Percentiles rank a stretch among this genome's conserved stretches.
These are phyloP conservation scores for Falcaria lacertinaria DNA, from an alignment of 2,888 invertebrate genomes.

Conservation along the genomic window DNA sequence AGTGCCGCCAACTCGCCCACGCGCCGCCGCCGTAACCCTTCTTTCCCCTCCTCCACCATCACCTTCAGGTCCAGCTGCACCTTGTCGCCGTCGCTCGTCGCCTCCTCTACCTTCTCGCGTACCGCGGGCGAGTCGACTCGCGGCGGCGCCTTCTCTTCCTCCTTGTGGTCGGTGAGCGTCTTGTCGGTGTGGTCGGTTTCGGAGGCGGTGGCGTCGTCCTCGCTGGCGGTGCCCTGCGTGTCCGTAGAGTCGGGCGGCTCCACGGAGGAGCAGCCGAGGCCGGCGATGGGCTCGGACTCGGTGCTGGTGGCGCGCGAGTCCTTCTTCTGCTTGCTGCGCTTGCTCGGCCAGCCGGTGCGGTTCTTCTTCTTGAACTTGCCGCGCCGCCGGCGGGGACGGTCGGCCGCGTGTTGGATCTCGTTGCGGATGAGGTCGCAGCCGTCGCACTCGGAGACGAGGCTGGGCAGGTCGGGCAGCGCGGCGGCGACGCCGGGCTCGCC, in stretches of 20 bases:
- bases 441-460: conserved; percentile 65
- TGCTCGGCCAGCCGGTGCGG: conserved; percentile 89
- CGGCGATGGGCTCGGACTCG: conserved; percentile 29
- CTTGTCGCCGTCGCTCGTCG: conserved; percentile 27
- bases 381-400: conserved; percentile 45
- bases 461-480: conserved; percentile 64
- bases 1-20: conserved; percentile 64
- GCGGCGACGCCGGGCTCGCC: conserved; percentile 51
- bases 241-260: conserved; percentile 39
- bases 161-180: conserved; percentile 14
- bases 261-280: conserved; percentile 49
- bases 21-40: conserved; percentile 78
- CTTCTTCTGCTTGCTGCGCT: conserved; percentile 61
- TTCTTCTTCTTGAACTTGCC: conserved; percentile 85
- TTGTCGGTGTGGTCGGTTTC: conserved; percentile 26
- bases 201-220: conserved; percentile 45
- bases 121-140: conserved; percentile 12
- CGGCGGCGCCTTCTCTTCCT: conserved; percentile 10
- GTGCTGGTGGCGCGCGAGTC: conserved; percentile 45
- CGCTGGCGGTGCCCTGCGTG: conserved; percentile 45
- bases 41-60: conserved; percentile 36
- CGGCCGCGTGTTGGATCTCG: conserved; percentile 47
- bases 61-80: conserved; percentile 41
- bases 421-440: conserved; percentile 63
- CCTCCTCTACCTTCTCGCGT: neutral